Evolutionary conservation across 2,888 invertebrate genomes (phyloP), one percentile per base, ranked within the genome.

Genomic region (Himalopsyche kuldschensis): DNA sequence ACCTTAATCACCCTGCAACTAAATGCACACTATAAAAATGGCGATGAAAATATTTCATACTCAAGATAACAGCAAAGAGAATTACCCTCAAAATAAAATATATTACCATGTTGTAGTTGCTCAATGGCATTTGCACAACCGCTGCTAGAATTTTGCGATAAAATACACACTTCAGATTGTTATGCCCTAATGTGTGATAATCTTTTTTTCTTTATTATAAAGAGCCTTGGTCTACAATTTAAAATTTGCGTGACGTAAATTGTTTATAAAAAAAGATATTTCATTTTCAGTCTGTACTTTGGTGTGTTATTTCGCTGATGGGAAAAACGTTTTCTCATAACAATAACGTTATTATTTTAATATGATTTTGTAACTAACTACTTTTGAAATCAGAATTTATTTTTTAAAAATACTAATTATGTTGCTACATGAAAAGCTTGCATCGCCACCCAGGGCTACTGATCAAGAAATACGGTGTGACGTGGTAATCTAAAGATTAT

Each of bases 1-100:
- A 55, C 84, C 84, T 81, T 79, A 81, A 84, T 84, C 81, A 75
- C 35, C 75, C 78, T 32, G 46, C 31, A 30, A 81, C 47, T 77
- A 69, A 77, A 79, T 76, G 77, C 35, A 77, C 77, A 55, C 76
- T 27, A 69, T 69, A 69, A 69, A 69, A 69, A 69, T 27, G 20
- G 69, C 69, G 69, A 69, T 69, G 69, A 69, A 69, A 69, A 69
- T 69, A 69, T 27, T 69, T 69, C 69, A 69, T 69, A 69, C 69
- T 69, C 30, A 69, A 69, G 69, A 69, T 30, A 69, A 69, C 69
- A 30, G 24, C 69, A 27, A 69, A 27, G 69, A 69, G 69, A 69
- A 69, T 69, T 69, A 69, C 27, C 69, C 30, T 69, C 69, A 24
- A 69, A 69, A 69, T 69, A 69, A 69, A 69, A 69, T 69, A 69